Conservation (phyloP, 2,888 invertebrate species). For the Hirtodrosophila histrioides region DNA sequence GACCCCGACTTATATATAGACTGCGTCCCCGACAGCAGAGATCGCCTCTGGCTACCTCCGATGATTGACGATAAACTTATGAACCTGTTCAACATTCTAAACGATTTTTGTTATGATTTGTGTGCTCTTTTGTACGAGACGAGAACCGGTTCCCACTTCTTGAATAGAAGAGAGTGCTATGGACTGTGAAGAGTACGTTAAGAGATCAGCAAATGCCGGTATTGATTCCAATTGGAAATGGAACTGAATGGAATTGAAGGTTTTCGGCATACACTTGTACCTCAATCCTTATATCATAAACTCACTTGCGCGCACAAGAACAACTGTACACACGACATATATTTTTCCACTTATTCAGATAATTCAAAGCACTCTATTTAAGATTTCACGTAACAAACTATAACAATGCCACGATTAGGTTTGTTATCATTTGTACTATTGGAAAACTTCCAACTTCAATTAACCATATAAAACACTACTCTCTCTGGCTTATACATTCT, state of each 20-base stretch:
- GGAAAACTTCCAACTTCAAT: too few species aligned
- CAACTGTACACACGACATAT: too few species aligned
- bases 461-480: too few species aligned
- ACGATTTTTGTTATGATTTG: neutral
- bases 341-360: too few species aligned
- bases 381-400: too few species aligned
- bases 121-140: neutral
- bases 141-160: constrained; percentile 28
- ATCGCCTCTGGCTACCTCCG: constrained; percentile 12
- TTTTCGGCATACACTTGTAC: too few species aligned
- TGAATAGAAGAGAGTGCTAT: neutral
- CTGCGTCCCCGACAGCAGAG: constrained; percentile 19
- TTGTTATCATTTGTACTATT: too few species aligned
- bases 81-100: constrained; percentile 66
- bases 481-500: too few species aligned
- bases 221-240: neutral
- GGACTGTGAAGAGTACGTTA: constrained; percentile 1
- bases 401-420: too few species aligned
- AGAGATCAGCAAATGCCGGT: neutral
- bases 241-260: neutral
- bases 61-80: constrained; percentile 55
- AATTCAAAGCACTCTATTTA: too few species aligned
- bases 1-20: constrained; percentile 49
- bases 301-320: too few species aligned
- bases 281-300: too few species aligned